These are phyloP conservation scores for Desmodus rotundus DNA, from an alignment of 2,113 vertebrate species.

Conservation along the genomic window DNA sequence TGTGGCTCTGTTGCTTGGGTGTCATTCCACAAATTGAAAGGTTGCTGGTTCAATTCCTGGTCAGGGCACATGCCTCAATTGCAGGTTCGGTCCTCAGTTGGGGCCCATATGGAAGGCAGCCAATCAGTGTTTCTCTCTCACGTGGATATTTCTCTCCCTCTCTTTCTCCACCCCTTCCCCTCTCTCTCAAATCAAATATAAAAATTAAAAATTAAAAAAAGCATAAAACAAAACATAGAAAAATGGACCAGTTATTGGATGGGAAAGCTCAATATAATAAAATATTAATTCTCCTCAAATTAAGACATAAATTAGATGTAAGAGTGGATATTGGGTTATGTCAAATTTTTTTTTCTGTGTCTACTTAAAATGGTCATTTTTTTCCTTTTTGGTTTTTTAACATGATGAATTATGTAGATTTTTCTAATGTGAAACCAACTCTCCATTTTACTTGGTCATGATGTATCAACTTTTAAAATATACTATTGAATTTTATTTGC, in stretches of 20 bases:
- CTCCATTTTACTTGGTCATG: background rate
- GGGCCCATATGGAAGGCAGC: no score
- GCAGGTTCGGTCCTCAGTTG: no score
- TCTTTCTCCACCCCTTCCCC: no score
- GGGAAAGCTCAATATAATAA: background rate
- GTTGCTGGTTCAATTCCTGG: no score
- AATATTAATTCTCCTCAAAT: background rate
- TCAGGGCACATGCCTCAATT: no score
- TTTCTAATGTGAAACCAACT: background rate
- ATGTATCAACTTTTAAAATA: background rate
- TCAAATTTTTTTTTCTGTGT: background rate
- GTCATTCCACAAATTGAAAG: no score
- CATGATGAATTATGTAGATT: background rate
- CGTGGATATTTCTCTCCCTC: no score
- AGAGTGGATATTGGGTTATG: background rate
- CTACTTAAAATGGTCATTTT: background rate
- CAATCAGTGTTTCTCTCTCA: no score
- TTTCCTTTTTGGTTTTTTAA: background rate
- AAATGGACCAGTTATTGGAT: background rate
- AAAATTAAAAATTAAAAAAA: no score
- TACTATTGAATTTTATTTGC: background rate
- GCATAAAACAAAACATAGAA: background rate
- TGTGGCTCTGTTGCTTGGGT: no score
- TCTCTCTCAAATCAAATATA: no score
- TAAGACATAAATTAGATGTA: background rate